Evolutionary conservation across 2,797 vertebrate species (phyloP), one percentile per base, ranked within the genome.

Genomic region (Triplophysa yarkandensis): DNA sequence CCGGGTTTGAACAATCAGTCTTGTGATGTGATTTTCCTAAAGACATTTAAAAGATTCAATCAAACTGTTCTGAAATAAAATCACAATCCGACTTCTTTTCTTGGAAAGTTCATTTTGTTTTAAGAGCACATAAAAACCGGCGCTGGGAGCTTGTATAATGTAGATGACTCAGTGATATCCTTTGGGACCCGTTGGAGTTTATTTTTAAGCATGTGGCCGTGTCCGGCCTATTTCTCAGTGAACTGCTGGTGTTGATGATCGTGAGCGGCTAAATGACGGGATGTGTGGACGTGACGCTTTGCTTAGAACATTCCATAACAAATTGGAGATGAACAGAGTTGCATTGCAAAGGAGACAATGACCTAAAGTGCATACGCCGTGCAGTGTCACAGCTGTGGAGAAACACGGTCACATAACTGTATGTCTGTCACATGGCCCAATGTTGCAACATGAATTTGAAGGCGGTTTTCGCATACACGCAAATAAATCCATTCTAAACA

Each of bases 151-250:
- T 74, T 74, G 64, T 71, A 68, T 74, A 68, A 78, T 67, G 58
- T 39, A 68, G 70, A 67, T 68, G 69, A 73, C 66, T 68, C 63
- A 32, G 48, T 61, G 48, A 63, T n/a, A n/a, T 79, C 77, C 46
- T 50, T 11, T 8, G 67, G 67, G 71, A 79, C 65, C 13, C 28
- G 25, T 68, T 57, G 43, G 13, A 34, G 52, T 64, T 58, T 79
- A 79, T 79, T 79, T 79, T 75, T 75, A 75, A 67, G 28, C 39
- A 54, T 43, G 55, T 41, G 71, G 77, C 50, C 17, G 41, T 27
- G 71, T 78, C 77, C 71, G 77, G 71, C 14, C 63, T 55, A 48
- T 68, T 74, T 79, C 77, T 74, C 71, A 74, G 66, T 69, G 66
- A 74, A 70, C 55, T 65, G 66, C 58, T 41, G 66, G 71, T 74